Base-by-base conservation (phyloP, 2,113 vertebrate genomes). In the Sinocyclocheilus rhinocerous region DNA sequence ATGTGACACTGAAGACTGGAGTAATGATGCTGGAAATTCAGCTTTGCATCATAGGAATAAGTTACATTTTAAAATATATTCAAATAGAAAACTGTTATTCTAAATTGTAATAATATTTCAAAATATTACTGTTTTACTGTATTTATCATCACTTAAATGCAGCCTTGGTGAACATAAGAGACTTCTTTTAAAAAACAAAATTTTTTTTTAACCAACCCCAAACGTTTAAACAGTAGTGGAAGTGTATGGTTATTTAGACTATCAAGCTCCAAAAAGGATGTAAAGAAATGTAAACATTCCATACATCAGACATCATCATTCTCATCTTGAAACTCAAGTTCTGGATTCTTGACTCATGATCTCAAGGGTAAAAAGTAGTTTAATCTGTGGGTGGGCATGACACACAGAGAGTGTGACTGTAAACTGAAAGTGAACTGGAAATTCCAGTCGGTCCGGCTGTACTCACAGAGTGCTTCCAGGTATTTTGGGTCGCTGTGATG, bases 391-490 rank as follows among this genome's bases (percentile, higher is more conserved):
- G 59, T 65, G 11, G 1, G 36, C 18, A 20, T 81, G 79, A 67
- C 79, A 67, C 7, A 16, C 15, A 48, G 5, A 26, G 8, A 22
- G 42, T 6, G n/a, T 69, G 61, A 76, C 42, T 13, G n/a, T 1
- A 45, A 67, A 82, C 10, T 0, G 11, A 33, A 86, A 65, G 20
- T 84, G 11, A 81, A 87, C 85, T 13, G 16, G 77, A 55, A 24
- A 39, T 36, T 77, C 72, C 36, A 70, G 63, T 65, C 24, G 20
- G 45, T 52, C 29, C n/a, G 20, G 59, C 18, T 1, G 16, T 42
- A 80, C 96, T 97, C 94, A 99, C 98, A 96, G 67, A 99, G 95
- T 1, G 77, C 88, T 73, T 92, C 65, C 57, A 96, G 93, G 91
- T 95, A 96, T 75, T 93, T 88, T 0, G 96, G 91, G 45, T 95